A percentile compares a stretch with the other conserved stretches of the same genome.
These are phyloP conservation scores for Bicyclus anynana DNA, from an alignment of 1,140 invertebrate species.

Conservation along the genomic window DNA sequence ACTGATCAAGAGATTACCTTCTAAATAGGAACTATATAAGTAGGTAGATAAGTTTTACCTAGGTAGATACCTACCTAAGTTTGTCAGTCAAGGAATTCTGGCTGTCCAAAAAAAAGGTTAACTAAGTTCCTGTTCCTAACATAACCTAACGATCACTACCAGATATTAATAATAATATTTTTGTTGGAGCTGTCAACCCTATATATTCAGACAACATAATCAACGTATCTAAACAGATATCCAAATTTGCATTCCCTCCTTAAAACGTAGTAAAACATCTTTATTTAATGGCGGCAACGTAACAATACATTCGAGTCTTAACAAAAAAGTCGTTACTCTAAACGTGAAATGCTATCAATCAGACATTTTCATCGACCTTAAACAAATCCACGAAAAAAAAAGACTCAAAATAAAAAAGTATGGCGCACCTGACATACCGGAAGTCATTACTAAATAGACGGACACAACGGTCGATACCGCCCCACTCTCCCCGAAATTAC, in stretches of 20 bases:
- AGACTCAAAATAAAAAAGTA: conserved; percentile 28
- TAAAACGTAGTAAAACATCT: not conserved
- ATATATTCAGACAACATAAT: too few species aligned
- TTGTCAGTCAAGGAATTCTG: too few species aligned
- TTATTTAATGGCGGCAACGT: not conserved
- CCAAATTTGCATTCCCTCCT: not conserved
- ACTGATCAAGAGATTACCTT: too few species aligned
- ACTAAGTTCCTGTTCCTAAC: too few species aligned
- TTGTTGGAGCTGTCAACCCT: too few species aligned
- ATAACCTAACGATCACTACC: too few species aligned
- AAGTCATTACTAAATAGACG: conserved; percentile 76
- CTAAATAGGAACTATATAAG: too few species aligned
- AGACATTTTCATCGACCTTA: conserved; percentile 22
- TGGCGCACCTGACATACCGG: conserved; percentile 66
- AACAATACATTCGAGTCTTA: not conserved
- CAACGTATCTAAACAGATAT: too few species aligned
- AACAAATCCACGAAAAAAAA: conserved; percentile 43
- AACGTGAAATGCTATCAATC: conserved; percentile 5
- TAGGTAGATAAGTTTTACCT: too few species aligned
- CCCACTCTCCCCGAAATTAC: conserved; percentile 63
- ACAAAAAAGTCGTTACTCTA: conserved; percentile 7
- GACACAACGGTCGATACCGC: conserved; percentile 60
- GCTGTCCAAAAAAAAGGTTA: too few species aligned
- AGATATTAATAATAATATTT: too few species aligned
- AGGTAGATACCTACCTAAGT: too few species aligned